phyloP scores from a whole-genome alignment of 2,888 invertebrate species.

The Aethes cnicana region DNA sequence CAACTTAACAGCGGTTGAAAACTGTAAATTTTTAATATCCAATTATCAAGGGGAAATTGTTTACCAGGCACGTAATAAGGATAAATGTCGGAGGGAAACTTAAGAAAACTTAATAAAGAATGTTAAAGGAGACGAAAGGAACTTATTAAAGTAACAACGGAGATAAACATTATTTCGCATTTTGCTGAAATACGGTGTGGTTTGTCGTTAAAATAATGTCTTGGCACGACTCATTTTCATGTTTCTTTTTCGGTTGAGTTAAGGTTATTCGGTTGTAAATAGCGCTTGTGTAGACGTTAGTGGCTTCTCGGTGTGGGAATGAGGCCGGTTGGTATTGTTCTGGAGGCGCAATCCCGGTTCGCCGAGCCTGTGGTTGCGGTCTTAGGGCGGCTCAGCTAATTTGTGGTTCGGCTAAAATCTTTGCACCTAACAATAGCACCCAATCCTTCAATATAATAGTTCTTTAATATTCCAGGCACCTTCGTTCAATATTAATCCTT shows the following conservation, averaged over 20 bases:
- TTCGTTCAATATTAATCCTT: constrained; percentile 5
- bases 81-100: constrained; percentile 15
- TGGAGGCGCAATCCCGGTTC: constrained; percentile 12
- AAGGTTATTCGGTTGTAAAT: constrained; percentile 10
- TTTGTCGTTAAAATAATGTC: not conserved
- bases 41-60: constrained; percentile 28
- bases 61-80: constrained; percentile 10
- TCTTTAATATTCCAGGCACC: constrained; percentile 5
- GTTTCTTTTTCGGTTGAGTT: constrained; percentile 11
- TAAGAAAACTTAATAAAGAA: constrained; percentile 9
- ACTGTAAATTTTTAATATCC: constrained; percentile 28
- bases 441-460: constrained; percentile 2
- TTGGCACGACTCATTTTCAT: not conserved
- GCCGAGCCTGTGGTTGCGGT: not conserved
- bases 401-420: constrained; percentile 14
- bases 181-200: not conserved
- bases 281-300: constrained; percentile 8
- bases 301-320: constrained; percentile 12
- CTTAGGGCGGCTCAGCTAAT: not conserved
- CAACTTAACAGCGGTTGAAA: constrained; percentile 21
- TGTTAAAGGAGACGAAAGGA: not conserved
- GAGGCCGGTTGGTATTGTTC: constrained; percentile 9
- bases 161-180: not conserved
- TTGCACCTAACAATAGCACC: constrained; percentile 1
- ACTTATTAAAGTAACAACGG: not conserved